Percentiles rank a stretch among this genome's conserved stretches.
These are phyloP conservation scores for Syndactyla subalaris DNA, from an alignment of 2,797 vertebrate species.

Conservation along the genomic window DNA sequence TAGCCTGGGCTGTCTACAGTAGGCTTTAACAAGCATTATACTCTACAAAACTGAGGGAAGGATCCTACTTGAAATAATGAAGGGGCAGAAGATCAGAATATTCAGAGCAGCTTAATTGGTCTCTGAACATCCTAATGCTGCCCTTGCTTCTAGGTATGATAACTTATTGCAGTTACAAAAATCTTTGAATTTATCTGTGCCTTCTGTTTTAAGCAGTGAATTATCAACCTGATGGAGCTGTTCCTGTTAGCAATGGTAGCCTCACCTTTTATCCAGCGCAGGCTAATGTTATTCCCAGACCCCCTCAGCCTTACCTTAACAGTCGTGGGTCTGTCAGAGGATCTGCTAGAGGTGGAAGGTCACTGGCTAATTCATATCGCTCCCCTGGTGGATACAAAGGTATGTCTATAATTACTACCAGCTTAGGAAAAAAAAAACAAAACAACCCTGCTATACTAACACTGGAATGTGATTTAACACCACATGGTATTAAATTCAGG, in stretches of 20 bases:
- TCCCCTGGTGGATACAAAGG: conserved; percentile 87
- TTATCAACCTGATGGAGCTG: conserved; percentile 82
- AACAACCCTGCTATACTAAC: neutral
- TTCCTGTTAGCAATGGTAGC: conserved; percentile 79
- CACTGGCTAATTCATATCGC: conserved; percentile 79
- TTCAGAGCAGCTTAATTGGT: neutral
- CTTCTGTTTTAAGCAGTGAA: conserved; percentile 74
- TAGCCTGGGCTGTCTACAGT: neutral
- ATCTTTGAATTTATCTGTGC: neutral
- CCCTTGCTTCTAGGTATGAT: neutral
- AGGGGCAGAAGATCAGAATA: neutral
- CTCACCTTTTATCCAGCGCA: conserved; percentile 85
- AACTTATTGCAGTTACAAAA: neutral
- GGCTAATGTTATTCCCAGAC: conserved; percentile 75
- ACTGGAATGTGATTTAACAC: neutral
- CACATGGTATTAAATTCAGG: neutral
- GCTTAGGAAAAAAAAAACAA: neutral
- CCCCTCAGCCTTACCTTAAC: conserved; percentile 81
- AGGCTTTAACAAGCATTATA: neutral
- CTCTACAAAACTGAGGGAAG: neutral
- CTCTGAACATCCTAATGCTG: neutral
- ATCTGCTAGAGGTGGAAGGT: conserved; percentile 83
- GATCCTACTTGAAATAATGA: neutral
- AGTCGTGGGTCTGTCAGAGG: conserved; percentile 85
- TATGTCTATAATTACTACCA: conserved; percentile 37